Base-by-base conservation (phyloP, 1,140 invertebrate genomes). In the Battus philenor region DNA sequence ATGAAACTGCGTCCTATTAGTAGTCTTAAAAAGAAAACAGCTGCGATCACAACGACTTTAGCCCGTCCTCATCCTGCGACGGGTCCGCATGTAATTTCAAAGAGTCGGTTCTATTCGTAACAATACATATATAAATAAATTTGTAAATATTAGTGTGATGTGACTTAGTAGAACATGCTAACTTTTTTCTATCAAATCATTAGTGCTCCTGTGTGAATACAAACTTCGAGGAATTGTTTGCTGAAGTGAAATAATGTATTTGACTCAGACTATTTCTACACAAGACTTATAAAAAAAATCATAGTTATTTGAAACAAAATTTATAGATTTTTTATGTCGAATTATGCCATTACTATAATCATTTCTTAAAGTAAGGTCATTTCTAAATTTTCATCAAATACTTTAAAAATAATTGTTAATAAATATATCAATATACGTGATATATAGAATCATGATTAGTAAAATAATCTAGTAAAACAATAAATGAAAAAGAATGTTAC, bases 1-100 rank as follows among this genome's bases (percentile, higher is more conserved):
- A 87, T 95, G 18, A 90, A 92, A 52, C 77, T 94, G 57, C 87
- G 92, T 58, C 92, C 93, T 8, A 92, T 93, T 55, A 86, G 88
- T 1, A 85, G 86, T 51, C 57, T 87, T 54, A 82, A 87, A 61
- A 86, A 87, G 65, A 86, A 89, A 63, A 90, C 88, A 20, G 86
- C 89, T 32, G 72, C 87, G 0, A 86, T 88, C 12, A 70, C 67
- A 18, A 82, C 76, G 26, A 82, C 76, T 53, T 72, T 85, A 71
- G 55, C 73, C 4, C 68, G 74, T 52, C 76, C 78, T 26, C 80
- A 81, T 47, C 75, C 75, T 30, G 59, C 72, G 15, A 52, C 75
- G 22, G 68, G 52, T 30, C 66, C 80, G 3, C 79, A 83, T 59
- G 47, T 83, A 33, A 83, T 83, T 44, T 80, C 79, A 60, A 83